Evolutionary conservation across 2,113 vertebrate species (phyloP).

Genomic region (Nothoprocta pentlandii): DNA sequence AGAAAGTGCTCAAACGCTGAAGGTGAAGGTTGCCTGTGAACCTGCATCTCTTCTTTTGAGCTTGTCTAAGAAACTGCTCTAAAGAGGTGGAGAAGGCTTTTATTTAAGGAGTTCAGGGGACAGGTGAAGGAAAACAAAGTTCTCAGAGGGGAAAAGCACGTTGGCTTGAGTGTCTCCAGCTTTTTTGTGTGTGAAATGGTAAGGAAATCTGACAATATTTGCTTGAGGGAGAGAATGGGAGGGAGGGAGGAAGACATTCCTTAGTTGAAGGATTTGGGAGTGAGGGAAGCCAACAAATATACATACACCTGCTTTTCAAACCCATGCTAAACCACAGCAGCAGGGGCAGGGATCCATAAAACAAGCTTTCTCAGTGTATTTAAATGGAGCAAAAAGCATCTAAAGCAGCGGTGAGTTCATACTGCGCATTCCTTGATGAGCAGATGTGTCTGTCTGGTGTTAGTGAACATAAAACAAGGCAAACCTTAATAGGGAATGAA

Average conservation of each 20-base stretch:
- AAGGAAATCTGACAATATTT: neutral
- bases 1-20: neutral
- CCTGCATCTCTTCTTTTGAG: neutral
- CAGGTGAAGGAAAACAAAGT: neutral
- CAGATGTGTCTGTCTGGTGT: neutral
- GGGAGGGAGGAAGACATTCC: neutral
- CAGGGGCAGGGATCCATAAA: neutral
- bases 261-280: neutral
- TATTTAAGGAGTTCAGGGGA: neutral
- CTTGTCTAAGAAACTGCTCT: neutral
- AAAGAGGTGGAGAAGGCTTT: neutral
- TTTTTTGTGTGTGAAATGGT: neutral
- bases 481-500: neutral
- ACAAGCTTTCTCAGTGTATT: neutral
- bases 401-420: neutral
- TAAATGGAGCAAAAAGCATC: neutral
- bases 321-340: neutral
- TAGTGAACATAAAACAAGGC: neutral
- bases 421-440: neutral
- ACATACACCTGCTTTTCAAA: neutral
- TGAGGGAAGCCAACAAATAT: neutral
- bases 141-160: fast-evolving
- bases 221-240: neutral
- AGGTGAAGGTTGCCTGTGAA: neutral
- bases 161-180: neutral